Evolutionary conservation across 2,113 vertebrate species (phyloP).

Genomic region (Tor tambroides): DNA sequence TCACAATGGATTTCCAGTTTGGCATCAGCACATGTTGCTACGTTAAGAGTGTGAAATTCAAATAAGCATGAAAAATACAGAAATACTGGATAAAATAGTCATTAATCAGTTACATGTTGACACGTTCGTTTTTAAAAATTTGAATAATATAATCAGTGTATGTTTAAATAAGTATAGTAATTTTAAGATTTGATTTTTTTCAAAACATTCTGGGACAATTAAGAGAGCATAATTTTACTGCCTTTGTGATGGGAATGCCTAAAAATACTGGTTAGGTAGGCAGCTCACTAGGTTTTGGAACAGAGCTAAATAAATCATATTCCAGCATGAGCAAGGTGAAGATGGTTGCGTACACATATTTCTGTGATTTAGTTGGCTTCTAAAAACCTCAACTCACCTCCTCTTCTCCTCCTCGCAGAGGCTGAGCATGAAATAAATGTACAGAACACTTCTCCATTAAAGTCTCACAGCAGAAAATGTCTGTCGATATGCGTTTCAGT

Average conservation of each 20-base stretch:
- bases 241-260: not conserved
- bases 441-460: conserved; percentile 62
- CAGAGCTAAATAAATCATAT: conserved; percentile 1
- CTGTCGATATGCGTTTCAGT: conserved; percentile 12
- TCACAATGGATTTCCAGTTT: conserved; percentile 5
- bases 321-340: conserved; percentile 52
- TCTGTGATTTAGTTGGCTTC: not conserved
- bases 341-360: conserved; percentile 61
- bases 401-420: conserved; percentile 96
- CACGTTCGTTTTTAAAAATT: not conserved
- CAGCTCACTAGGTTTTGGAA: conserved; percentile 13
- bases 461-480: conserved; percentile 37
- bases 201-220: not conserved
- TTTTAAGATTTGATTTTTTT: not conserved
- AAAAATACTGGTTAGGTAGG: conserved; percentile 3
- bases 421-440: conserved; percentile 84
- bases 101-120: too few relatives aligned
- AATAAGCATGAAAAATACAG: not conserved
- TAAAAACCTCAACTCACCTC: conserved; percentile 84
- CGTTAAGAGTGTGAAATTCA: not conserved
- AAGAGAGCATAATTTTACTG: not conserved
- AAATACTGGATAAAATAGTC: not conserved
- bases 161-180: not conserved
- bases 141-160: not conserved
- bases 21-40: not conserved